Conservation (phyloP, 2,888 invertebrate species). For the Pterostichus niger region DNA sequence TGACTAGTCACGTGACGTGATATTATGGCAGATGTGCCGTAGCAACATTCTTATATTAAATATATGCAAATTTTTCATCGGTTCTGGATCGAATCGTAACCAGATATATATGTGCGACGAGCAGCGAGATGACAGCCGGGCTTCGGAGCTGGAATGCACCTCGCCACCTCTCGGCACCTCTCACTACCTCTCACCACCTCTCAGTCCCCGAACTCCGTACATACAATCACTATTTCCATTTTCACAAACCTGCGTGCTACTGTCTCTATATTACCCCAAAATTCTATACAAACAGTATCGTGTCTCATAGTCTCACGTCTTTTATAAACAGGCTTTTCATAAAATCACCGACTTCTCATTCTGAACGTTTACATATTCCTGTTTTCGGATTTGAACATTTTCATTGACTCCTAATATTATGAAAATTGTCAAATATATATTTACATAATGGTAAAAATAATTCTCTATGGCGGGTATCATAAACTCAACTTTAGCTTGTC, state of each 20-base stretch:
- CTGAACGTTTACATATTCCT: no score
- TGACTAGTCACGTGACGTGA: slow-evolving; percentile 54
- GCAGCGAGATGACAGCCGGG: not conserved
- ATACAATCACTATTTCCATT: slow-evolving; percentile 8
- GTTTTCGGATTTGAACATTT: no score
- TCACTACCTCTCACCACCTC: not conserved
- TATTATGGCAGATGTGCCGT: slow-evolving; percentile 49
- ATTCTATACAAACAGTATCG: slow-evolving; percentile 3
- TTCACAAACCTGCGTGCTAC: not conserved
- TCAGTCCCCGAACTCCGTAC: not conserved
- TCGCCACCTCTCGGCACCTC: not conserved
- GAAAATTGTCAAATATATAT: no score
- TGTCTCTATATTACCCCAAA: slow-evolving; percentile 5
- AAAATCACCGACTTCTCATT: no score
- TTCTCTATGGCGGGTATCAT: no score
- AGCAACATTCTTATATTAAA: slow-evolving; percentile 50
- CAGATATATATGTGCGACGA: slow-evolving; percentile 31
- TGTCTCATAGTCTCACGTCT: not conserved
- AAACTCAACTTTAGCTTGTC: no score
- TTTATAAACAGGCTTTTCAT: not conserved
- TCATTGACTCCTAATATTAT: no score
- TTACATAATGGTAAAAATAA: no score
- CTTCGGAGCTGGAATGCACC: slow-evolving; percentile 7
- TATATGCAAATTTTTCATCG: slow-evolving; percentile 58
- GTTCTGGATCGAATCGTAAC: slow-evolving; percentile 44